Percentiles rank a stretch among this genome's conserved stretches.
Conservation (phyloP, 1,140 invertebrate species). For the Drosophila equinoxialis region DNA sequence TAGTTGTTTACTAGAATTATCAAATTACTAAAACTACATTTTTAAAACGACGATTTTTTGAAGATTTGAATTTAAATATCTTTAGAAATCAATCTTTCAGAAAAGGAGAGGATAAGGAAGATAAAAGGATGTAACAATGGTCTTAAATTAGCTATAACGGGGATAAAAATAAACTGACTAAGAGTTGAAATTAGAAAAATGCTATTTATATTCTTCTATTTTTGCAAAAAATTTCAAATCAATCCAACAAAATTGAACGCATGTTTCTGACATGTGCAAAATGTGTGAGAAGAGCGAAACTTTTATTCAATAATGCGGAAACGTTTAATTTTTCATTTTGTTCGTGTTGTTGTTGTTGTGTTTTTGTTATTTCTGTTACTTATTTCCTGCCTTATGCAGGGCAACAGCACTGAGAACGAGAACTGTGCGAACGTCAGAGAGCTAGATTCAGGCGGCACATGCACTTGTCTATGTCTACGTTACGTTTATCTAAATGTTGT, state of each 20-base stretch:
- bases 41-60: too few species aligned
- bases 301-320: conserved; percentile 17
- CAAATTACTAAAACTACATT: too few species aligned
- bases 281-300: not conserved
- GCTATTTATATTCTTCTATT: too few species aligned
- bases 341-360: not conserved
- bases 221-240: too few species aligned
- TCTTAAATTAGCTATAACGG: too few species aligned
- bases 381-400: conserved; percentile 9
- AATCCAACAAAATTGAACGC: conserved; percentile 1
- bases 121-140: too few species aligned
- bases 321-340: conserved; percentile 1
- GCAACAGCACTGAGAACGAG: conserved; percentile 3
- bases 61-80: too few species aligned
- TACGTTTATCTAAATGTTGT: not conserved
- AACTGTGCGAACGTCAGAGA: not conserved
- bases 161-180: too few species aligned
- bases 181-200: too few species aligned
- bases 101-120: too few species aligned
- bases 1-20: too few species aligned
- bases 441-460: conserved; percentile 21
- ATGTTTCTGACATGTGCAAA: conserved; percentile 21
- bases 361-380: conserved; percentile 6
- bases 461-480: conserved; percentile 42
- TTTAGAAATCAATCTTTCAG: too few species aligned